Base-by-base conservation (phyloP, 1,140 invertebrate genomes). In the Dendroctonus valens region DNA sequence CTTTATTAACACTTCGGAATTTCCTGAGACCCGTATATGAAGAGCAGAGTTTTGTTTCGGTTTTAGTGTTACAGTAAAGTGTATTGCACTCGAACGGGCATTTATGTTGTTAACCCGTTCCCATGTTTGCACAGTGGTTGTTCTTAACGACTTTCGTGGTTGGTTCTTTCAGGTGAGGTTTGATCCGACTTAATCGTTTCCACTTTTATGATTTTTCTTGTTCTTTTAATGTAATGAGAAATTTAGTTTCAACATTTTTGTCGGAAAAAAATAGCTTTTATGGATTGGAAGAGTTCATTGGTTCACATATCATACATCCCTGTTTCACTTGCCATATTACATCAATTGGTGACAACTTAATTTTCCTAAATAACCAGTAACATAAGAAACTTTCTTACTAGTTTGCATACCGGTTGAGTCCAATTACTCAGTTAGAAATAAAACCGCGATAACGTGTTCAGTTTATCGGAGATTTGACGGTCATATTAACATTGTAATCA, bases 1-100 rank as follows among this genome's bases (percentile, higher is more conserved):
- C 71, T 71, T 69, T 68, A 63, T 73, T 72, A 72, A 72, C 71
- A 69, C 71, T 61, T 55, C 63, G 60, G n/a, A 62, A 67, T 72
- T 72, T 72, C 71, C 71, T 72, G 71, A 69, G 69, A 72, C 71
- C 12, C 42, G 42, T 11, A 9, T 12, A 46, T 46, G 8, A 46
- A 46, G 12, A 46, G 8, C 42, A 46, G 42, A 46, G 42, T 9
- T 46, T 46, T 46, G 42, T 69, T 51, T 51, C 49, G 15, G 14
- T 51, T 51, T 51, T 51, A 51, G 49, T 51, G 65, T 66, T 68
- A 70, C 67, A 51, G 49, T 51, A 51, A 51, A 51, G 49, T 51
- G 5, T 51, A 51, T 51, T 51, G 49, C 49, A 12, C 49, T 51
- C 49, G 49, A 15, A 46, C 8, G 8, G 8, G 8, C 42, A 12